Evolutionary conservation across 2,113 vertebrate genomes (phyloP), one percentile per base, ranked within the genome.

Genomic region (Lucifuga dentata): DNA sequence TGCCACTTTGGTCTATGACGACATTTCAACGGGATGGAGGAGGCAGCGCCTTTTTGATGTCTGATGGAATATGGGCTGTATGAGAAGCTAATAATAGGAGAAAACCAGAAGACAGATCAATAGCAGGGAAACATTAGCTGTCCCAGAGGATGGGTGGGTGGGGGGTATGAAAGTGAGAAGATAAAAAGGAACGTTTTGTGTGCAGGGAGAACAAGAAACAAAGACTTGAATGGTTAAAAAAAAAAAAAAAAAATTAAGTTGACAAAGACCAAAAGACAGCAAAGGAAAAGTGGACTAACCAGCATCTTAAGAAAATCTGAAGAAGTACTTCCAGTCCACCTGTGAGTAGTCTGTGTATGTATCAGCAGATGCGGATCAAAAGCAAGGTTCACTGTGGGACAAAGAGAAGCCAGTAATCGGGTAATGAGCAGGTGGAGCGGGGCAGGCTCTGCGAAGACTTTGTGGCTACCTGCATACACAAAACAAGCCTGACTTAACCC

Each of bases 91-190:
- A 87, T 90, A 86, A 90, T 73, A 85, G 86, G 78, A 88, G 80
- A 46, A 56, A 85, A 66, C 58, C 43, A 88, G 48, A 50, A 85
- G 80, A 78, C 43, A 5, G 89, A 90, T 91, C 90, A 84, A 92
- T 92, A 86, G 68, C 29, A 62, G 57, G 56, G 81, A 88, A 90
- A 86, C 83, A 90, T 88, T 85, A 92, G 85, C 80, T 62, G 57
- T 26, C 66, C 75, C 71, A 41, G 24, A 86, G 86, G 83, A 70
- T 41, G 52, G 24, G n/a, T 39, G 49, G 59, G 62, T 11, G 39
- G 35, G 71, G n/a, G 32, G 12, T 73, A 60, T 2, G 40, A 56
- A 77, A 68, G 49, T 20, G 21, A 40, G 29, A 38, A 39, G 26
- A 21, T 21, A 29, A 7, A 29, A 7, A 29, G 40, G 52, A 62